Percentiles rank a stretch among this genome's conserved stretches.
These are phyloP conservation scores for Cheilosia variabilis DNA, from an alignment of 2,888 invertebrate species.

Conservation along the genomic window DNA sequence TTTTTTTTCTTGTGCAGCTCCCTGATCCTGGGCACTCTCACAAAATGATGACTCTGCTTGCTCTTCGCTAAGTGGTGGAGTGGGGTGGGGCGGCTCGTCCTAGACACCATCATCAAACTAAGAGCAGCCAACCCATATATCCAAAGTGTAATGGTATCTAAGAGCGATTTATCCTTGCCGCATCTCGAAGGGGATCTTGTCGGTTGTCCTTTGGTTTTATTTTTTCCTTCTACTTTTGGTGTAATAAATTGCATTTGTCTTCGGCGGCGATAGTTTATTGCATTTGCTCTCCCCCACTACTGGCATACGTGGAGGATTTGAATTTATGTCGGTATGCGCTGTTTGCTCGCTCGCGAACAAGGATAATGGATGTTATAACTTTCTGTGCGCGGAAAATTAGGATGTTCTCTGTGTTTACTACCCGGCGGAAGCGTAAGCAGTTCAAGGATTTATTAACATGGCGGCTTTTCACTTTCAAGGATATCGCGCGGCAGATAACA, in stretches of 20 bases:
- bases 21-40: conserved; percentile 69
- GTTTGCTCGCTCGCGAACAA: conserved; percentile 35
- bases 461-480: conserved; percentile 34
- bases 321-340: conserved; percentile 52
- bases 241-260: conserved; percentile 74
- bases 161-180: conserved; percentile 74
- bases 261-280: conserved; percentile 74
- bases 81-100: conserved; percentile 10
- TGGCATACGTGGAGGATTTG: conserved; percentile 66
- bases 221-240: conserved; percentile 32
- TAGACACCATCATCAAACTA: conserved; percentile 24
- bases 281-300: conserved; percentile 57
- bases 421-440: conserved; percentile 40
- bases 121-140: conserved; percentile 9
- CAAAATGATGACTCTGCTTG: conserved; percentile 63
- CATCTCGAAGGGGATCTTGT: conserved; percentile 71
- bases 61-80: conserved; percentile 6
- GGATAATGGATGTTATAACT: conserved; percentile 68
- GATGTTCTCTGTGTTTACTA: conserved; percentile 55
- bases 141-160: conserved; percentile 65
- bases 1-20: conserved; percentile 33
- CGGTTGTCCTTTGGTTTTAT: conserved; percentile 61
- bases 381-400: conserved; percentile 63
- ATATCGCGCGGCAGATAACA: conserved; percentile 39
- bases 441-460: conserved; percentile 52